Evolutionary conservation across 2,113 vertebrate species (phyloP).

Genomic region (Phrynosoma platyrhinos): DNA sequence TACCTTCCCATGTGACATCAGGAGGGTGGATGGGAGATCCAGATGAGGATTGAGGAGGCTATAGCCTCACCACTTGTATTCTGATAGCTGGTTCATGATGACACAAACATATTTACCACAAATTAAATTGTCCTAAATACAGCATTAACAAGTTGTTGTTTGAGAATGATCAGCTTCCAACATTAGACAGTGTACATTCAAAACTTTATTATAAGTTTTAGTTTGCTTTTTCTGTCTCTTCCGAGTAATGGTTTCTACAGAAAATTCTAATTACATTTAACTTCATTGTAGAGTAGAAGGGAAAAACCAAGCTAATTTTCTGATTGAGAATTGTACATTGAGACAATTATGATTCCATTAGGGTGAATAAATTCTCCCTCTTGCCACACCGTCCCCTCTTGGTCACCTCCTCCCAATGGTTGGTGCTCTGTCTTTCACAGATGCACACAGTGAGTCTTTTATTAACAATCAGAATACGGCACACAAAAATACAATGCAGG

Average conservation of each 20-base stretch:
- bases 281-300: conserved; percentile 51
- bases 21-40: too few species aligned
- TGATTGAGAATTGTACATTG: conserved; percentile 73
- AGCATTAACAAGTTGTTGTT: not conserved
- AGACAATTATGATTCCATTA: conserved; percentile 78
- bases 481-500: conserved; percentile 70
- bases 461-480: conserved; percentile 67
- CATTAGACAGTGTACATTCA: conserved; percentile 77
- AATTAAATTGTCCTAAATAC: conserved; percentile 19
- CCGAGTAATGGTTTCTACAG: conserved; percentile 70
- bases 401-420: conserved; percentile 54
- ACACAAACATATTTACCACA: not conserved
- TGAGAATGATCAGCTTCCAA: conserved; percentile 72
- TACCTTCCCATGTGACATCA: too few species aligned
- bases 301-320: conserved; percentile 65
- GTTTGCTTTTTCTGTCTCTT: conserved; percentile 82
- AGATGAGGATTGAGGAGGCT: too few species aligned
- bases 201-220: conserved; percentile 69
- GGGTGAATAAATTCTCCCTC: conserved; percentile 56
- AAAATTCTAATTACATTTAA: conserved; percentile 81
- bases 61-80: too few species aligned
- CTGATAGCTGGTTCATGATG: too few species aligned
- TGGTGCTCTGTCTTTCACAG: conserved; percentile 67
- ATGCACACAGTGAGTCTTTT: conserved; percentile 61
- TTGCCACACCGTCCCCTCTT: conserved; percentile 44